Base-by-base conservation (phyloP, 2,797 vertebrate species). In the Ctenopoma kingsleyae region DNA sequence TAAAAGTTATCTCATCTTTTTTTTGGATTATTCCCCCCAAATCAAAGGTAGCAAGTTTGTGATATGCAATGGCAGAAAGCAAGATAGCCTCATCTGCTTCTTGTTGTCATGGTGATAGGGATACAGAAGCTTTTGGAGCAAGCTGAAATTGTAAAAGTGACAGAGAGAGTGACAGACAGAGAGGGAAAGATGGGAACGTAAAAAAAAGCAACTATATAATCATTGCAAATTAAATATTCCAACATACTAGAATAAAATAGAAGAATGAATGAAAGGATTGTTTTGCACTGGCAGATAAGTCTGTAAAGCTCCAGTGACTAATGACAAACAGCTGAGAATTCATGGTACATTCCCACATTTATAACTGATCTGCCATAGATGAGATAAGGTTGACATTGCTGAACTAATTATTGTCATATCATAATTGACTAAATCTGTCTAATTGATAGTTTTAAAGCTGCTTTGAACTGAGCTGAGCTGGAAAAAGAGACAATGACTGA, bases 341-440 rank as follows among this genome's bases (percentile, higher is more conserved):
- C 70, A 53, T 40, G 47, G 40, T 49, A 11, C 52, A 47, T 25
- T 63, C 52, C 59, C 50, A 57, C 40, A 76, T 44, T 63, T 67
- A 48, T 61, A 44, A 52, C 63, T 77, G 51, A 55, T 79, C 78
- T 53, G 49, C 44, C 20, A 40, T 19, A 47, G 80, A 87, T 81
- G 50, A 74, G 72, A 79, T 73, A 56, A 9, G 74, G 73, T 38
- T 70, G 51, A 66, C 66, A 59, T 73, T 62, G 78, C 74, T 54
- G 22, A 57, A 54, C 74, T 78, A 83, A 86, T 85, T 83, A 69
- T 72, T 58, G 30, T 55, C 55, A 2, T 22, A 69, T 40, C 71
- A 73, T 59, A 69, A 72, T 41, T 60, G 57, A 66, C 76, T 76
- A 53, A 74, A 74, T 86, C 79, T 53, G 51, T 72, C 58, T 81